phyloP scores from a whole-genome alignment of 2,888 invertebrate genomes.

The Cerastis rubricosa region DNA sequence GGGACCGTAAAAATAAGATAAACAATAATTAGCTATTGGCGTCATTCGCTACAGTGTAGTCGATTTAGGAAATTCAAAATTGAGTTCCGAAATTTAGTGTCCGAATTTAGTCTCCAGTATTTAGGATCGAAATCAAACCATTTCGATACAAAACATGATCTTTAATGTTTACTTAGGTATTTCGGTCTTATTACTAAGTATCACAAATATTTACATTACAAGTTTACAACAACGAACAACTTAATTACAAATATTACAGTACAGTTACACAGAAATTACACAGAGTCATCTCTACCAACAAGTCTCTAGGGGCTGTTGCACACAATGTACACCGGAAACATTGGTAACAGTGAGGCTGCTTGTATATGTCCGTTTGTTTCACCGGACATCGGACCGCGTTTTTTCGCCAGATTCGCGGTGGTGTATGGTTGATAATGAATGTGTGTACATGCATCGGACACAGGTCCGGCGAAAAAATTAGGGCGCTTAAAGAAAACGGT shows the following conservation, averaged over 20 bases:
- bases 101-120: neutral
- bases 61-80: neutral
- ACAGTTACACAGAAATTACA: neutral
- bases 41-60: neutral
- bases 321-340: too few species aligned
- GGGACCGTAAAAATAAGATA: neutral
- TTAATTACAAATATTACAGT: constrained; percentile 9
- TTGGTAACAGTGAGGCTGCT: too few species aligned
- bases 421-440: too few species aligned
- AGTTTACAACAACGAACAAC: constrained; percentile 39
- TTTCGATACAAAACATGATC: constrained; percentile 4
- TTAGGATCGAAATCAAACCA: constrained; percentile 33
- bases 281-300: neutral
- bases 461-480: too few species aligned
- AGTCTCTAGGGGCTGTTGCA: neutral
- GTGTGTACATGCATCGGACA: too few species aligned
- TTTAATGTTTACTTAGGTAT: constrained; percentile 27
- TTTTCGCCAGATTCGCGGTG: too few species aligned
- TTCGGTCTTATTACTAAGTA: constrained; percentile 49
- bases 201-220: constrained; percentile 52
- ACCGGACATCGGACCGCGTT: too few species aligned
- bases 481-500: too few species aligned
- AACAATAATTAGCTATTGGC: neutral
- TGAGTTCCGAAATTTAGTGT: too few species aligned
- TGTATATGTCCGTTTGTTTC: too few species aligned